A percentile compares a stretch with the other conserved stretches of the same genome.
These are phyloP conservation scores for Sphaerophoria rueppellii DNA, from an alignment of 2,888 invertebrate genomes.

Conservation along the genomic window DNA sequence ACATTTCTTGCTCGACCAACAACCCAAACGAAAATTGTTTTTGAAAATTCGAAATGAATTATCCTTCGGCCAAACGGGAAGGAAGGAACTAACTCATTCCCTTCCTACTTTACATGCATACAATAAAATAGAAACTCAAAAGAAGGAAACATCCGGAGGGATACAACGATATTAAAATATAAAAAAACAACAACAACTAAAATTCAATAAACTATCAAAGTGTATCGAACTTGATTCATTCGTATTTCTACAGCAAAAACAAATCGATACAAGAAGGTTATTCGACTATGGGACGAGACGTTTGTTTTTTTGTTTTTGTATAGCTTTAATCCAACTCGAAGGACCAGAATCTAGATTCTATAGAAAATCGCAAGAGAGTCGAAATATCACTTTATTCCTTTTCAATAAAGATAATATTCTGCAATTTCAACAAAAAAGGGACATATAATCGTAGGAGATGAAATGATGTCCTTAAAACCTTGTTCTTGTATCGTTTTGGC, in stretches of 20 bases:
- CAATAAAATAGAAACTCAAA: background rate
- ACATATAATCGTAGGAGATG: background rate
- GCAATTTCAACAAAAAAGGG: constrained; percentile 13
- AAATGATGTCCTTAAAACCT: constrained; percentile 23
- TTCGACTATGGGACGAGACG: background rate
- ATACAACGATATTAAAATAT: constrained; percentile 27
- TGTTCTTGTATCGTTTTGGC: constrained; percentile 12
- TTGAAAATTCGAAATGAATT: constrained; percentile 45
- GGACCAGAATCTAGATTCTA: constrained; percentile 49
- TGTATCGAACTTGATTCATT: constrained; percentile 42
- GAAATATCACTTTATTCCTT: constrained; percentile 36
- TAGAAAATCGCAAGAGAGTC: constrained; percentile 45
- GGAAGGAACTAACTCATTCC: background rate
- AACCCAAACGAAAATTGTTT: constrained; percentile 6
- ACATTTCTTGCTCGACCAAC: background rate
- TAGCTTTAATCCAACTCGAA: constrained; percentile 39
- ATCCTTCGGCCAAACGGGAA: constrained; percentile 17
- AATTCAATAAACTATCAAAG: constrained; percentile 62
- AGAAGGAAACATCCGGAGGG: background rate
- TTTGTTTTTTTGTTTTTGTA: background rate
- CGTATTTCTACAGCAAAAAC: background rate
- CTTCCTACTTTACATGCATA: constrained; percentile 6
- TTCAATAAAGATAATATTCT: constrained; percentile 43
- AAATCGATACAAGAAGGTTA: constrained; percentile 31
- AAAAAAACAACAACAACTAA: constrained; percentile 38